Conservation (phyloP, 2,888 invertebrate genomes). For the Camponotus fellah region DNA sequence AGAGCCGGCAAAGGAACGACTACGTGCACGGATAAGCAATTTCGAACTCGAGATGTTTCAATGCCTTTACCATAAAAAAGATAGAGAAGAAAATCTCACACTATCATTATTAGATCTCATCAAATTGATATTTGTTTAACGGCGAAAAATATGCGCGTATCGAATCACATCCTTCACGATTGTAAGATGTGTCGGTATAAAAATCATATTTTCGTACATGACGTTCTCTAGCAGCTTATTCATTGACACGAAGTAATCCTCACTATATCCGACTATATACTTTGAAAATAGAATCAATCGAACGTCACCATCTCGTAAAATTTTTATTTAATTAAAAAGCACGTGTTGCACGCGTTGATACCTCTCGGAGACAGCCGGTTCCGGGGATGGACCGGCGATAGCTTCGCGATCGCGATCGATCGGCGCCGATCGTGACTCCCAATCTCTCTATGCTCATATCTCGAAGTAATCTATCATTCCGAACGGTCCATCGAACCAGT, state of each 20-base stretch:
- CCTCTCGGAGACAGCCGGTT: not conserved
- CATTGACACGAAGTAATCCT: slow-evolving; percentile 4
- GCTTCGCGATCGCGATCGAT: slow-evolving; percentile 21
- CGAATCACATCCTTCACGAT: not conserved
- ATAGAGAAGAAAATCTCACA: not conserved
- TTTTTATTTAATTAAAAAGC: not conserved
- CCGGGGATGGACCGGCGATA: not conserved
- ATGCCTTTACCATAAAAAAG: not conserved
- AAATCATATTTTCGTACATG: not conserved
- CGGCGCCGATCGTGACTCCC: not conserved
- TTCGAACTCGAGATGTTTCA: slow-evolving; percentile 15
- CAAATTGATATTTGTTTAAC: slow-evolving; percentile 15
- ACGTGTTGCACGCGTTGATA: slow-evolving; percentile 25
- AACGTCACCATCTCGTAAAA: not conserved
- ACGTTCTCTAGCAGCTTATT: not conserved
- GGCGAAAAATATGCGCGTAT: not conserved
- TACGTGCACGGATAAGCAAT: slow-evolving; percentile 32
- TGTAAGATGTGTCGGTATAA: not conserved
- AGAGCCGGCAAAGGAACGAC: slow-evolving; percentile 23
- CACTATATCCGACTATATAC: slow-evolving; percentile 9
- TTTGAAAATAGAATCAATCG: not conserved
- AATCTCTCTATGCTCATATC: not conserved
- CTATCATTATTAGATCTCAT: not conserved
- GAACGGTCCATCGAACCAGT: not conserved
- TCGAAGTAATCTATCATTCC: not conserved